A percentile compares a stretch with the other conserved stretches of the same genome.
These are phyloP conservation scores for Notodonta dromedarius DNA, from an alignment of 2,888 invertebrate genomes.

Conservation along the genomic window DNA sequence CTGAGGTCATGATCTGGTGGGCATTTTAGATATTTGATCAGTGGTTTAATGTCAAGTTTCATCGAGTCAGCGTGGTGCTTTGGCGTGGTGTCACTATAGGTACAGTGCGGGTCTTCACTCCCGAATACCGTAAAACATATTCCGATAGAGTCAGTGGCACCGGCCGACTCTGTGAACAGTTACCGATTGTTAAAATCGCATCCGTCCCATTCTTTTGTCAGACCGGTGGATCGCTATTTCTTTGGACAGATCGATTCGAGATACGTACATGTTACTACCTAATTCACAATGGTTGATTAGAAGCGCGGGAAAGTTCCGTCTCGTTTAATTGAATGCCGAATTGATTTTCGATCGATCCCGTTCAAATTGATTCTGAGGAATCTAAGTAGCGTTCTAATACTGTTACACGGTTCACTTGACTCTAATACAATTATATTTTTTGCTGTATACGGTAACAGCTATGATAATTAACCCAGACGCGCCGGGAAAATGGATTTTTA, in stretches of 20 bases:
- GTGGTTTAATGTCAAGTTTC: slow-evolving; percentile 42
- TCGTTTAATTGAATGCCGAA: slow-evolving; percentile 77
- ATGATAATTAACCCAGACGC: slow-evolving; percentile 37
- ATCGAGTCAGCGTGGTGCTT: slow-evolving; percentile 35
- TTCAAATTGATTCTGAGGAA: slow-evolving; percentile 67
- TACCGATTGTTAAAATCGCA: slow-evolving; percentile 74
- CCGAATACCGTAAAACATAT: slow-evolving; percentile 60
- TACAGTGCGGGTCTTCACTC: slow-evolving; percentile 44
- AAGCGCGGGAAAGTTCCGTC: slow-evolving; percentile 71
- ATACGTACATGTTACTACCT: slow-evolving; percentile 60
- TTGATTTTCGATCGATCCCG: slow-evolving; percentile 72
- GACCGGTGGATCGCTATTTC: slow-evolving; percentile 61
- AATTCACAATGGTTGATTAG: slow-evolving; percentile 67
- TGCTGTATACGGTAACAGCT: slow-evolving; percentile 39
- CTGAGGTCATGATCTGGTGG: slow-evolving; percentile 58
- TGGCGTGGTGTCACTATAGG: slow-evolving; percentile 34
- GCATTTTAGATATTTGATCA: slow-evolving; percentile 48
- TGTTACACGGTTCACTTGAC: slow-evolving; percentile 58
- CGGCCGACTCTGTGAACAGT: slow-evolving; percentile 59
- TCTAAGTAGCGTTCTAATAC: slow-evolving; percentile 61
- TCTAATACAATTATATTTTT: slow-evolving; percentile 60
- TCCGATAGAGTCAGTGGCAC: slow-evolving; percentile 53
- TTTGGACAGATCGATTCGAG: slow-evolving; percentile 72
- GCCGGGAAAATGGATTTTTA: slow-evolving; percentile 35
- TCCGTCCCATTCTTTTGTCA: slow-evolving; percentile 71